Evolutionary conservation across 1,140 invertebrate genomes (phyloP).

Genomic region (Drosophila kikkawai): DNA sequence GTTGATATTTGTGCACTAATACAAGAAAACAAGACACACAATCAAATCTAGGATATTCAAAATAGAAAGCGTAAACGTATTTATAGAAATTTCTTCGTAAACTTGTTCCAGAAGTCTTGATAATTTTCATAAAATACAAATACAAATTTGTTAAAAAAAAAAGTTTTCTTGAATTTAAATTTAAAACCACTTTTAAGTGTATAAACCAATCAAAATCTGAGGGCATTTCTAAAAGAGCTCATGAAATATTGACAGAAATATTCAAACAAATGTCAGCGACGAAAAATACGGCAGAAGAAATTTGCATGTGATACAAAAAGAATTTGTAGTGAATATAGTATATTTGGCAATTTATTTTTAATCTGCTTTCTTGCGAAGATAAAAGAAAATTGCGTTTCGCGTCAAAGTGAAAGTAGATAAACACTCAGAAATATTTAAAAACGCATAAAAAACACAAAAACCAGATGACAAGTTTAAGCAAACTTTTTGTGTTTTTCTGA

Average conservation of each 20-base stretch:
- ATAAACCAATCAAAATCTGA: neutral
- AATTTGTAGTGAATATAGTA: conserved; percentile 49
- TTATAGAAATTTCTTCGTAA: neutral
- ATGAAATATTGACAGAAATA: conserved; percentile 20
- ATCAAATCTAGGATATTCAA: neutral
- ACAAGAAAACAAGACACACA: neutral
- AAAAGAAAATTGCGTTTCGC: conserved; percentile 74
- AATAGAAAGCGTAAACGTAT: neutral
- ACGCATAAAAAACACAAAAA: conserved; percentile 54
- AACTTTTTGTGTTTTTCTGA: conserved; percentile 16
- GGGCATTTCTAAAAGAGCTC: conserved; percentile 12
- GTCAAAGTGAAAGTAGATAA: conserved; percentile 49
- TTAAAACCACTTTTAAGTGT: neutral
- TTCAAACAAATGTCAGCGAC: conserved; percentile 47
- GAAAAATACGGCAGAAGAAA: conserved; percentile 13
- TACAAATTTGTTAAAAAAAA: no score
- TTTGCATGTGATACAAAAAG: conserved; percentile 37
- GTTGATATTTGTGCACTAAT: no score
- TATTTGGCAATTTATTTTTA: conserved; percentile 65
- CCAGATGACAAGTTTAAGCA: conserved; percentile 24
- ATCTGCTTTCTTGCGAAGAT: conserved; percentile 62
- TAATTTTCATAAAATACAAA: neutral
- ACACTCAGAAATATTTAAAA: conserved; percentile 60
- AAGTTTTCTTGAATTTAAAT: no score
- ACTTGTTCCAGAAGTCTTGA: neutral